Evolutionary conservation across 2,888 invertebrate species (phyloP).

Genomic region (Melanargia galathea): DNA sequence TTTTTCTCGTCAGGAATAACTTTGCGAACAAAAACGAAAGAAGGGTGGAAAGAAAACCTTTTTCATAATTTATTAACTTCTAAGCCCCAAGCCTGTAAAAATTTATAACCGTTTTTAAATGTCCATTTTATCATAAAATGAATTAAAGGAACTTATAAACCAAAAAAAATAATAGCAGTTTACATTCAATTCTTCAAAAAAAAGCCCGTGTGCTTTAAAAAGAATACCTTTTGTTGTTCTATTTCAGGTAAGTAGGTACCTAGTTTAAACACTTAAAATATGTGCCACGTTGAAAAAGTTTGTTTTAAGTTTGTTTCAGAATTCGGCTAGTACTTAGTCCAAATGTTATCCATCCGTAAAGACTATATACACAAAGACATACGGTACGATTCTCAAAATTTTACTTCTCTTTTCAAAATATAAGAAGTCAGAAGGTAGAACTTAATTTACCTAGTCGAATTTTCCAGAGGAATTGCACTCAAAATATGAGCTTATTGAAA

Average conservation of each 20-base stretch:
- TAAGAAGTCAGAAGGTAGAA: background rate
- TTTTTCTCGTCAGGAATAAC: background rate
- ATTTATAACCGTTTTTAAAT: background rate
- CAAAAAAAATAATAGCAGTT: too few relatives aligned
- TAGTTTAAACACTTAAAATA: too few relatives aligned
- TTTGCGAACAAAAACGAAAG: background rate
- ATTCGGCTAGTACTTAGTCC: too few relatives aligned
- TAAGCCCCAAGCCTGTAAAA: background rate
- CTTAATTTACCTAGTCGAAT: background rate
- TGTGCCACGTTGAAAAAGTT: too few relatives aligned
- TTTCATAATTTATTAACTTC: background rate
- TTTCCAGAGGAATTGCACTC: background rate
- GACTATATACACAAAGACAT: too few relatives aligned
- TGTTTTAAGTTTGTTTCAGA: too few relatives aligned
- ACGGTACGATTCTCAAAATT: too few relatives aligned
- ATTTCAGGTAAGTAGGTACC: too few relatives aligned
- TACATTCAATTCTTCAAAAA: too few relatives aligned
- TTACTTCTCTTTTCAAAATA: background rate
- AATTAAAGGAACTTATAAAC: background rate
- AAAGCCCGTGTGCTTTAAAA: too few relatives aligned
- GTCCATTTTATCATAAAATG: background rate
- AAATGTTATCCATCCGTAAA: too few relatives aligned
- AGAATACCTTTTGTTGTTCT: too few relatives aligned
- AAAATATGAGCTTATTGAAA: background rate
- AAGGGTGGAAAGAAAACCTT: conserved; percentile 3